These are phyloP conservation scores for Cryptotermes secundus DNA, from an alignment of 1,140 invertebrate genomes.

Conservation along the genomic window DNA sequence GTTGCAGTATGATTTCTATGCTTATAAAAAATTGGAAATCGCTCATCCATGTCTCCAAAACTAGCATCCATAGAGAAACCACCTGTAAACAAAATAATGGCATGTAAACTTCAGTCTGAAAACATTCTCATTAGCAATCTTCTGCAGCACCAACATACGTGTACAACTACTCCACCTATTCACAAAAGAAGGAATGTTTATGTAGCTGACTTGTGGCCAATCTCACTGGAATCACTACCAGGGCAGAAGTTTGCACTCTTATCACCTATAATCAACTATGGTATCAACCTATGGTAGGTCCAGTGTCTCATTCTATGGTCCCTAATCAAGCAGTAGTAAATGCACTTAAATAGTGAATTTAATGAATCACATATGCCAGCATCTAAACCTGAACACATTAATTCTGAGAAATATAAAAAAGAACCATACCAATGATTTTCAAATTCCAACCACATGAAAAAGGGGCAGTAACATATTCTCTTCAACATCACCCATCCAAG, in stretches of 20 bases:
- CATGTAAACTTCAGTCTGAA: not conserved
- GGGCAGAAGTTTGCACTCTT: constrained; percentile 38
- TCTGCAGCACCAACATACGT: not conserved
- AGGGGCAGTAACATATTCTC: no score
- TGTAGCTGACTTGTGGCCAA: not conserved
- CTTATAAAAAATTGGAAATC: constrained; percentile 38
- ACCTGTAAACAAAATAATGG: not conserved
- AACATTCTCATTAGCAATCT: not conserved
- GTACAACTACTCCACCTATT: not conserved
- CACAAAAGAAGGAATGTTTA: not conserved
- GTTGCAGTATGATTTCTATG: constrained; percentile 27
- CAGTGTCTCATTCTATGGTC: no score
- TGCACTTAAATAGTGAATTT: no score
- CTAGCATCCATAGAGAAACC: not conserved
- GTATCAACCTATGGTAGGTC: no score
- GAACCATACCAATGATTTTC: no score
- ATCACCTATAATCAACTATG: constrained; percentile 1
- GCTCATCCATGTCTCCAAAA: constrained; percentile 56
- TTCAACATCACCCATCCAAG: no score
- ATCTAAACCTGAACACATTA: no score
- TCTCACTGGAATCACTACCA: constrained; percentile 34
- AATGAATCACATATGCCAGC: no score
- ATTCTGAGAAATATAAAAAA: no score
- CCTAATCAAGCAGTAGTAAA: no score
- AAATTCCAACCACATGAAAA: no score